These are phyloP conservation scores for Lamproptera curius DNA, from an alignment of 2,888 invertebrate genomes.

Conservation along the genomic window DNA sequence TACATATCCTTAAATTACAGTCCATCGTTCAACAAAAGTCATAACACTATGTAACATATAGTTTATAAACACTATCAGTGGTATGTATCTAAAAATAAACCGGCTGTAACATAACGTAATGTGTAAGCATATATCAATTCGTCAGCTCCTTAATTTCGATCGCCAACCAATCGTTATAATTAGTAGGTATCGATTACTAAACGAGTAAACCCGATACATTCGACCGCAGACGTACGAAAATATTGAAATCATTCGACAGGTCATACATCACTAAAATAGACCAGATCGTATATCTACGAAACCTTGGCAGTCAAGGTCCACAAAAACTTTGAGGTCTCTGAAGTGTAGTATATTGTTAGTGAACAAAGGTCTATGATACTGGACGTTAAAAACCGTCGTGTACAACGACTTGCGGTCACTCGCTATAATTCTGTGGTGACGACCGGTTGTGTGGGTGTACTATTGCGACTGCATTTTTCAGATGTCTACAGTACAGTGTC, in stretches of 20 bases:
- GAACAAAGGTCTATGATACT: constrained; percentile 23
- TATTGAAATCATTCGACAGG: constrained; percentile 35
- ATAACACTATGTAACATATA: too few relatives aligned
- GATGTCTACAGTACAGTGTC: constrained; percentile 48
- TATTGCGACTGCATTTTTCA: constrained; percentile 58
- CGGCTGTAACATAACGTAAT: background rate
- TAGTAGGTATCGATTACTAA: constrained; percentile 13
- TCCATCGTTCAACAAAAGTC: too few relatives aligned
- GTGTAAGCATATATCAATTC: background rate
- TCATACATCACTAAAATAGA: constrained; percentile 33
- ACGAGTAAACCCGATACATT: constrained; percentile 11
- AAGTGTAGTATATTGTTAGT: constrained; percentile 1
- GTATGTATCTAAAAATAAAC: background rate
- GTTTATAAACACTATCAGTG: too few relatives aligned
- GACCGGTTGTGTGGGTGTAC: constrained; percentile 51
- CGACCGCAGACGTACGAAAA: constrained; percentile 29
- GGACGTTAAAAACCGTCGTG: constrained; percentile 32
- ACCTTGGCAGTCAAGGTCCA: constrained; percentile 35
- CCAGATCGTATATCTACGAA: constrained; percentile 33
- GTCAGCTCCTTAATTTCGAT: background rate
- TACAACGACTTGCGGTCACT: constrained; percentile 38
- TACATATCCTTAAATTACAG: too few relatives aligned
- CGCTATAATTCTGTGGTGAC: constrained; percentile 49
- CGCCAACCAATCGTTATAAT: constrained; percentile 1
- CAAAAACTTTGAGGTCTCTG: constrained; percentile 26